These are phyloP conservation scores for Mesocentrotus franciscanus DNA, from an alignment of 53 echinoderm and acorn worm genomes.

Conservation along the genomic window DNA sequence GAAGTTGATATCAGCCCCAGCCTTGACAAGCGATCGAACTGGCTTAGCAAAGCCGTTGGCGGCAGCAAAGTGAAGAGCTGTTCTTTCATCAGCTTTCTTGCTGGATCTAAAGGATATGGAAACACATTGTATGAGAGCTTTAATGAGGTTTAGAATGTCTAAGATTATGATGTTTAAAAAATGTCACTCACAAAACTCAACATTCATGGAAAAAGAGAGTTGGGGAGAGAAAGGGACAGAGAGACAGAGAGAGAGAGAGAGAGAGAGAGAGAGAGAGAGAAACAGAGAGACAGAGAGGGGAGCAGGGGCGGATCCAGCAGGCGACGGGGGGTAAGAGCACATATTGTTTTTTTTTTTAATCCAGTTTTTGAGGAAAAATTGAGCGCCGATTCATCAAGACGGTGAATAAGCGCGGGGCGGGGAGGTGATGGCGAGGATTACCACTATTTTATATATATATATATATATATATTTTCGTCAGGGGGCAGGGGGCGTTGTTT, in stretches of 20 bases:
- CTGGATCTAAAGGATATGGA: not conserved
- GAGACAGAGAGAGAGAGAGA: not conserved
- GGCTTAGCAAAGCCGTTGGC: constrained; percentile 84
- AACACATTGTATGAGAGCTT: not conserved
- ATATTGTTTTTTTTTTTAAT: too few relatives aligned
- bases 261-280: not conserved
- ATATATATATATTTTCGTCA: too few relatives aligned
- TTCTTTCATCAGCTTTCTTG: constrained; percentile 67
- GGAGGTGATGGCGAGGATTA: too few relatives aligned
- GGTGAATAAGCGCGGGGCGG: too few relatives aligned
- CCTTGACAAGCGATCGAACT: constrained; percentile 77
- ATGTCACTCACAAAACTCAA: not conserved
- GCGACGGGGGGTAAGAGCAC: too few relatives aligned
- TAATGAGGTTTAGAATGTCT: not conserved
- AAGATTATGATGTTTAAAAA: not conserved
- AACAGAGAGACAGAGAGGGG: not conserved
- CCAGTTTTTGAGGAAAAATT: too few relatives aligned
- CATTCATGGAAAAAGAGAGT: not conserved
- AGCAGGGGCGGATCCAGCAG: too few relatives aligned
- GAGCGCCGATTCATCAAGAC: too few relatives aligned
- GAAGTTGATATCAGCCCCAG: constrained; percentile 86
- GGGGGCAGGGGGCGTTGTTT: too few relatives aligned
- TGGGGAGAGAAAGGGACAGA: not conserved
- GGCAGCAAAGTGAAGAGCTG: constrained; percentile 93
- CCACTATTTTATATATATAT: too few relatives aligned